Base-by-base conservation (phyloP, 92 coral and sea anemone species). In the Anthopleura xanthogrammica region DNA sequence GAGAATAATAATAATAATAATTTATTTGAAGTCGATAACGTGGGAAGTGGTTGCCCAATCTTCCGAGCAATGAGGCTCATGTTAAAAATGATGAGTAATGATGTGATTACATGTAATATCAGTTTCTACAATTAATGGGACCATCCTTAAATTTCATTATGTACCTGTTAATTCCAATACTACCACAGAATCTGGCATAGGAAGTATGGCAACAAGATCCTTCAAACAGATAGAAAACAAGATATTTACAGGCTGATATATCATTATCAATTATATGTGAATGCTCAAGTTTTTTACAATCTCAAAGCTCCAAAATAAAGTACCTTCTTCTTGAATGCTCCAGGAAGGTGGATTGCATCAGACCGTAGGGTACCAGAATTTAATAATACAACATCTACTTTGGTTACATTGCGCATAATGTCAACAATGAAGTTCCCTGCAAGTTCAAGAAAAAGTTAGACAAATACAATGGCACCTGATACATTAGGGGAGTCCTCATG, bases 281-380 rank as follows among this genome's bases (percentile, higher is more conserved):
- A 29, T 29, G 36, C 36, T 1, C 0, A 29, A 29, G 36, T 29
- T 29, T 29, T 29, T 54, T 54, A 16, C 13, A 54, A 54, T 54
- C 7, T 54, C 58, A 54, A 54, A n/a, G 0, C 95, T 93, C 80
- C 10, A 88, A 58, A 57, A 43, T 5, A 82, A 76, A 71, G 24
- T 72, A 92, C 99, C 93, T 94, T 97, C 94, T 95, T 94, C 80
- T 92, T 94, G 58, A 97, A 97, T 79, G 85, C 84, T 65, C 99
- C 99, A 46, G 95, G 93, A 20, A 93, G 91, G 75, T 97, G 99
- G 42, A 94, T 22, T 8, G 87, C 78, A 77, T 97, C 99, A 79
- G 99, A 97, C 24, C 99, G 86, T 14, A 97, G 75, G 36, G 99
- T 97, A 60, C 99, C 99, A 79, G 98, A 94, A 87, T 97, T 97